A percentile compares a stretch with the other conserved stretches of the same genome.
Evolutionary conservation across 2,113 vertebrate species (phyloP).

Genomic region (Phyllopteryx taeniolatus): DNA sequence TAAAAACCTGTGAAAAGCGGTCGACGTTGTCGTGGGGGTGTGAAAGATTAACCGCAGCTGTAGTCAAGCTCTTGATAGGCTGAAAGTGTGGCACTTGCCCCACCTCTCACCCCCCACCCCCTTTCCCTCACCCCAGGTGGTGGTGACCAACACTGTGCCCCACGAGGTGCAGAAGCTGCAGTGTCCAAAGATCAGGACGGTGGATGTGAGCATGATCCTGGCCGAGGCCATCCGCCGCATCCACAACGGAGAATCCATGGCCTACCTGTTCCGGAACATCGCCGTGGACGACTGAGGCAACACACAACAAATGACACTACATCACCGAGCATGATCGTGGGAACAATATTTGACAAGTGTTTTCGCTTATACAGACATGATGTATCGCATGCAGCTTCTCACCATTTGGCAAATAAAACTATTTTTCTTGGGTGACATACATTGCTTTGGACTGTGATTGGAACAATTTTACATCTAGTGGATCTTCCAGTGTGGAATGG

Average conservation of each 20-base stretch:
- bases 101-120: not conserved
- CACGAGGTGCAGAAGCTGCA: constrained; percentile 97
- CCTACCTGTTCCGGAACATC: constrained; percentile 96
- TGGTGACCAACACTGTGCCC: constrained; percentile 96
- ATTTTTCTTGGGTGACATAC: not conserved
- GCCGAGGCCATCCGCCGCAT: constrained; percentile 94
- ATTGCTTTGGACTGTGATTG: not conserved
- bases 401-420: constrained; percentile 44
- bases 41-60: not conserved
- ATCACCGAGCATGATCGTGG: not conserved
- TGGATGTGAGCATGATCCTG: constrained; percentile 96
- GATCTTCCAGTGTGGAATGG: no score
- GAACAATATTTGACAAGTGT: constrained; percentile 1
- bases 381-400: constrained; percentile 16
- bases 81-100: not conserved
- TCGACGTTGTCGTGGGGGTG: no score
- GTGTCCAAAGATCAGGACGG: constrained; percentile 97
- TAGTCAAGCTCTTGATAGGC: not conserved
- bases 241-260: constrained; percentile 98
- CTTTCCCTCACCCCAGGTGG: constrained; percentile 74
- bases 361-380: not conserved
- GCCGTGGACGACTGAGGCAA: constrained; percentile 85
- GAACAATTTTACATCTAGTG: not conserved
- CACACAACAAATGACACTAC: not conserved
- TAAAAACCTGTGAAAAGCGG: no score